Conservation (phyloP, 2,113 vertebrate species). For the Bubo blakistoni region DNA sequence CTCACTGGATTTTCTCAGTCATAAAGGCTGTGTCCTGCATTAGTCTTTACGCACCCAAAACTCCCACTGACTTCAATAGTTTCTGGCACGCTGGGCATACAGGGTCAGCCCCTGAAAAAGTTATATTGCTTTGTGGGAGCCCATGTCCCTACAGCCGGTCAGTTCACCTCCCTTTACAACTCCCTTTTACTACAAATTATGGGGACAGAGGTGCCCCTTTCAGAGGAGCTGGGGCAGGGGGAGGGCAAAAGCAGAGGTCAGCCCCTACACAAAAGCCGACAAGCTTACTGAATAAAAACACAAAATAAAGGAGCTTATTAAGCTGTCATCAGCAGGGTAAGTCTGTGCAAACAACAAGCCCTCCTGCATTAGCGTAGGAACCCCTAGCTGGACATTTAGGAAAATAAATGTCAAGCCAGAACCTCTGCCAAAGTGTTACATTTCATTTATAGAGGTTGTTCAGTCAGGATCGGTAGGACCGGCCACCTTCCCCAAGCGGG, state of each 20-base stretch:
- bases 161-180: constrained; percentile 16
- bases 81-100: rapidly evolving
- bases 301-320: constrained; percentile 69
- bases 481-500: too few species aligned
- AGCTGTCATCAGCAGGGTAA: constrained; percentile 58
- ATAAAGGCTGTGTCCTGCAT: background rate
- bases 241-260: constrained; percentile 61
- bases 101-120: background rate
- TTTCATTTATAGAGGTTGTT: background rate
- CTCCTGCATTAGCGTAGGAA: background rate
- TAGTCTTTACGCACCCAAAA: background rate
- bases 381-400: background rate
- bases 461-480: background rate
- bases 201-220: constrained; percentile 49
- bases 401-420: background rate
- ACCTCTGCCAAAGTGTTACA: background rate
- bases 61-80: background rate
- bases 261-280: constrained; percentile 62
- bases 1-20: rapidly evolving
- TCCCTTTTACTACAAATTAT: constrained; percentile 48
- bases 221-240: background rate
- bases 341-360: constrained; percentile 16
- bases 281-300: constrained; percentile 66
- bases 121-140: background rate
- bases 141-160: background rate